phyloP scores from a whole-genome alignment of 2,888 invertebrate genomes.

The Machimus atricapillus region DNA sequence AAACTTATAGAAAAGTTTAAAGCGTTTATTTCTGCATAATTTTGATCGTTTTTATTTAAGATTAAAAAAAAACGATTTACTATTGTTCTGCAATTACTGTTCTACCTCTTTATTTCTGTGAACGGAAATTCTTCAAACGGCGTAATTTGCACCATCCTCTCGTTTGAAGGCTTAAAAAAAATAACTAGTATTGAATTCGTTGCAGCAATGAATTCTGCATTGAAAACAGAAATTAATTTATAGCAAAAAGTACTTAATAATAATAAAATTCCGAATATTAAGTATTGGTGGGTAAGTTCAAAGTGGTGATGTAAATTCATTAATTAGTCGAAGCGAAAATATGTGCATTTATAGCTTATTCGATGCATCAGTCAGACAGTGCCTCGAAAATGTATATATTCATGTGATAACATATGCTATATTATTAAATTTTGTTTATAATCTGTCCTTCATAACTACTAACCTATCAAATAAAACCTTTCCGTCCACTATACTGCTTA shows the following conservation, averaged over 20 bases:
- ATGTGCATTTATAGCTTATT: neutral
- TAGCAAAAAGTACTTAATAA: neutral
- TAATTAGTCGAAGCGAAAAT: neutral
- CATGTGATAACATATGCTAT: no score
- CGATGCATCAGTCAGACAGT: no score
- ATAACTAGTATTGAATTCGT: neutral
- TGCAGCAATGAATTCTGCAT: neutral
- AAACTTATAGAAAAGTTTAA: neutral
- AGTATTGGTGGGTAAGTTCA: neutral
- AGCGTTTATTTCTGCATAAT: neutral
- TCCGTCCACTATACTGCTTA: no score
- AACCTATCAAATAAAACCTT: no score
- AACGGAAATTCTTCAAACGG: neutral
- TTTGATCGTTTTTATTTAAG: neutral
- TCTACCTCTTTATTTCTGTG: neutral
- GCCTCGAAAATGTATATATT: no score
- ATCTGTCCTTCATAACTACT: no score
- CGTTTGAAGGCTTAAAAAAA: neutral
- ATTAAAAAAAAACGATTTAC: neutral
- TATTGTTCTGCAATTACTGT: neutral
- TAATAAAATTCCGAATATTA: neutral
- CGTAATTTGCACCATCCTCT: neutral
- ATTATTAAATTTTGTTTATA: no score
- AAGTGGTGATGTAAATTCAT: neutral
- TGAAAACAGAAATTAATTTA: neutral